A percentile compares a stretch with the other conserved stretches of the same genome.
phyloP scores from a whole-genome alignment of 2,797 vertebrate genomes.

The Platyrinchus mystaceus region DNA sequence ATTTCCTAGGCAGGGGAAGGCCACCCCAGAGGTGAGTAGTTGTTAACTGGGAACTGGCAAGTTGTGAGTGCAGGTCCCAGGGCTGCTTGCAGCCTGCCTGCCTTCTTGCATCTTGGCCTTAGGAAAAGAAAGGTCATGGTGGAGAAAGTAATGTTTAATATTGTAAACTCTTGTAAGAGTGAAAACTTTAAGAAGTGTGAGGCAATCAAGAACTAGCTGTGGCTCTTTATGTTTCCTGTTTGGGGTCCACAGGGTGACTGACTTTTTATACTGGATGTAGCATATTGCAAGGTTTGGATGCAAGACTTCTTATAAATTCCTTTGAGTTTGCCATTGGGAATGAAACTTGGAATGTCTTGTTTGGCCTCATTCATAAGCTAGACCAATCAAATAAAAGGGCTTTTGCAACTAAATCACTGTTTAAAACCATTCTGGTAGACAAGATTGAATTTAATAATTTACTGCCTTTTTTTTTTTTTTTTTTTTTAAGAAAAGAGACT shows the following conservation, averaged over 20 bases:
- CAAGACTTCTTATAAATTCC: background rate
- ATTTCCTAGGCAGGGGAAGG: background rate
- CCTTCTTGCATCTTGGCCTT: fast-evolving
- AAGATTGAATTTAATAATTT: background rate
- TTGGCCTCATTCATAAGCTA: background rate
- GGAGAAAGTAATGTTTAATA: background rate
- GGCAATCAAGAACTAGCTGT: background rate
- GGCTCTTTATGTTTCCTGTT: background rate
- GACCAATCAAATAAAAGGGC: background rate
- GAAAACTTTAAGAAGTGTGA: background rate
- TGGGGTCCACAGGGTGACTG: background rate
- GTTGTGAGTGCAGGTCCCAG: background rate
- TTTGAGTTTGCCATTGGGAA: background rate
- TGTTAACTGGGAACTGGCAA: background rate
- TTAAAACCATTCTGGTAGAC: background rate
- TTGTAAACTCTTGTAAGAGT: background rate
- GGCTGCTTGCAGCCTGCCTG: background rate
- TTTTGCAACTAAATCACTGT: background rate
- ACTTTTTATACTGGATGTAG: background rate
- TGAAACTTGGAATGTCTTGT: background rate
- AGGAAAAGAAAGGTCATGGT: background rate
- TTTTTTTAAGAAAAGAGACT: background rate
- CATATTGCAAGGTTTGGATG: background rate
- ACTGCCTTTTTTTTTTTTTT: background rate
- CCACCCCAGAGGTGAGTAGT: background rate